Conservation (phyloP, 2,797 vertebrate genomes). For the Lacerta bilineata region DNA sequence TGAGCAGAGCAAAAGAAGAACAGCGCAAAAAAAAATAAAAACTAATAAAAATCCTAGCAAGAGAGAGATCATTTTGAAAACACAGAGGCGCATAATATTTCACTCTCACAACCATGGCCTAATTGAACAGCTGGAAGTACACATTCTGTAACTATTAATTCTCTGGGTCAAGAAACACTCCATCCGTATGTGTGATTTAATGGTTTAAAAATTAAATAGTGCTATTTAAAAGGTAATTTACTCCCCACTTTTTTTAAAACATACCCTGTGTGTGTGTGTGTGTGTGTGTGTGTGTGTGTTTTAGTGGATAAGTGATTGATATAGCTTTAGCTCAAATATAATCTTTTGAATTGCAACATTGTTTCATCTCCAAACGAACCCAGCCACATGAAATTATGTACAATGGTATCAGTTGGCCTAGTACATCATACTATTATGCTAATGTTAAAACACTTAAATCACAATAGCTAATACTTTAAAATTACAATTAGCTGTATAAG, state of each 20-base stretch:
- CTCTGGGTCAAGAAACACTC: conserved; percentile 54
- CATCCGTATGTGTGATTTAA: conserved; percentile 55
- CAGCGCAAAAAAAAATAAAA: conserved; percentile 35
- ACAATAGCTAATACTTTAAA: conserved; percentile 66
- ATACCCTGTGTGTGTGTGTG: conserved; percentile 3
- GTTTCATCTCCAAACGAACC: conserved; percentile 27
- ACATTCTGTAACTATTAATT: conserved; percentile 66
- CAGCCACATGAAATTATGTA: not conserved
- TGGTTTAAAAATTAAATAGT: conserved; percentile 70
- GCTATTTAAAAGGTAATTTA: conserved; percentile 41
- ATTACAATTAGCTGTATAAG: conserved; percentile 67
- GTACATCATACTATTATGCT: conserved; percentile 45
- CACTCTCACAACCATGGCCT: conserved; percentile 54
- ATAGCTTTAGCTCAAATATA: conserved; percentile 34
- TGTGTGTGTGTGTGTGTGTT: conserved; percentile 19
- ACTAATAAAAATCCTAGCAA: not conserved
- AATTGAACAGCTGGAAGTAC: conserved; percentile 61
- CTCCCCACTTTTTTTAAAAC: not conserved
- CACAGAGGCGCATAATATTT: conserved; percentile 62
- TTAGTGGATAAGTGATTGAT: conserved; percentile 26
- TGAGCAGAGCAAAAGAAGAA: conserved; percentile 56
- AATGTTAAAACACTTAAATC: conserved; percentile 58
- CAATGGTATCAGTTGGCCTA: conserved; percentile 18
- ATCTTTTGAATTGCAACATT: conserved; percentile 1
- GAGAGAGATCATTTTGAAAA: conserved; percentile 53